Evolutionary conservation across 2,888 invertebrate genomes (phyloP).

Genomic region (Drosophila ustulata): DNA sequence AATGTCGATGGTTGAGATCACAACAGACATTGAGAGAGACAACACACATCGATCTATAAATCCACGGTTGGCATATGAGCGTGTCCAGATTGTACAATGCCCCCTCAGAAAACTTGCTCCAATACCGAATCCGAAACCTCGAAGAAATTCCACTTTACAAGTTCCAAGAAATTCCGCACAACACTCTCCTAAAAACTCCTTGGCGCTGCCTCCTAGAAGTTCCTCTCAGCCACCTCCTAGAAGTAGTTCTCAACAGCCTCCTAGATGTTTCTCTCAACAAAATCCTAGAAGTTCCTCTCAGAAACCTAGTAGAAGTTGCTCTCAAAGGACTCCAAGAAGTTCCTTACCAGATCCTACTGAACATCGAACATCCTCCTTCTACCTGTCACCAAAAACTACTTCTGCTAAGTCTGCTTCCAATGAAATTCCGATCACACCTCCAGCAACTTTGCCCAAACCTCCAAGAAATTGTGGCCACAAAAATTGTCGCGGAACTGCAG

Average conservation of each 20-base stretch:
- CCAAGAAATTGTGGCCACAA: background rate
- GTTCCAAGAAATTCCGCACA: no score
- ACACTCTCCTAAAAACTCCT: no score
- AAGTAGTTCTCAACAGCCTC: background rate
- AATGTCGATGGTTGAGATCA: constrained; percentile 1
- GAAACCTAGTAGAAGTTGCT: background rate
- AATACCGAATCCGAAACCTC: background rate
- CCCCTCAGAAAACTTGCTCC: background rate
- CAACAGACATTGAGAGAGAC: constrained; percentile 1
- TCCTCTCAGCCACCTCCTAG: background rate
- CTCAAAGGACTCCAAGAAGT: no score
- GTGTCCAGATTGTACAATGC: background rate
- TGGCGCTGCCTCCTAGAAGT: no score
- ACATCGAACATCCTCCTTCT: no score
- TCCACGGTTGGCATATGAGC: no score
- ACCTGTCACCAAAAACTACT: no score
- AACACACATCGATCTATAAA: background rate
- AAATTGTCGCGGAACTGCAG: background rate
- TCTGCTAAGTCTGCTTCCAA: no score
- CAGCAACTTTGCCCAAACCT: background rate
- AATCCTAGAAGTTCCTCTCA: background rate
- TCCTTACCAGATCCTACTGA: no score
- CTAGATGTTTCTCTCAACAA: no score
- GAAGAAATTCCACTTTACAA: no score
- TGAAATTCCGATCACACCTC: no score